These are phyloP conservation scores for Vulpes vulpes DNA, from an alignment of 2,113 vertebrate species.

Conservation along the genomic window DNA sequence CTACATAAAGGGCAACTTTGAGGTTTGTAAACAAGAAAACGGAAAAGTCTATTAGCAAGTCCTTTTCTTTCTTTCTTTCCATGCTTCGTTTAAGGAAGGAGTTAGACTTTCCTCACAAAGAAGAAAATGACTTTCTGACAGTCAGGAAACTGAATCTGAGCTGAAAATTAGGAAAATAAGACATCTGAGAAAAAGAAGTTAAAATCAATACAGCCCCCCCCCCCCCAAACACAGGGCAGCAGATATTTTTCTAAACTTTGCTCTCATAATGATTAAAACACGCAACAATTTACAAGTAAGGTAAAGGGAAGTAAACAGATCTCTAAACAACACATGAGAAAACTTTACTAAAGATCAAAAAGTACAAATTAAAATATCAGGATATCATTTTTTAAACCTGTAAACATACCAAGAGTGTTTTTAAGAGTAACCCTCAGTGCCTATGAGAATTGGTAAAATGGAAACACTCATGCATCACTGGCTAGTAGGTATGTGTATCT, in stretches of 20 bases:
- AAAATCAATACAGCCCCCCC: not conserved
- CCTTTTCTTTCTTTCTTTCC: slow-evolving; percentile 8
- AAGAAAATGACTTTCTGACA: slow-evolving; percentile 36
- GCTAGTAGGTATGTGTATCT: not conserved
- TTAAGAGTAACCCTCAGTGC: not conserved
- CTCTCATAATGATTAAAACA: slow-evolving; percentile 20
- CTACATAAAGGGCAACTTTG: not conserved
- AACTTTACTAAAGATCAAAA: slow-evolving; percentile 49
- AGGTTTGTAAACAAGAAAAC: slow-evolving; percentile 20
- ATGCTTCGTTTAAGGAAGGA: not conserved
- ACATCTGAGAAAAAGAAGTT: slow-evolving; percentile 2
- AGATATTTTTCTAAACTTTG: slow-evolving; percentile 33
- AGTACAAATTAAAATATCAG: slow-evolving; percentile 39
- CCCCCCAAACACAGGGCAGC: not conserved
- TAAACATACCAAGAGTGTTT: not conserved
- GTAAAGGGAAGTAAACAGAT: slow-evolving; percentile 52
- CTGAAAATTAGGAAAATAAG: slow-evolving; percentile 36
- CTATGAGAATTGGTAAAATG: not conserved
- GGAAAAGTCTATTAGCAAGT: not conserved
- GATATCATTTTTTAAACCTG: not conserved
- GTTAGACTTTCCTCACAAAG: slow-evolving; percentile 27
- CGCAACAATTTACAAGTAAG: not conserved
- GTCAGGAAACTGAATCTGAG: not conserved
- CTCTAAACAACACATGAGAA: slow-evolving; percentile 13
- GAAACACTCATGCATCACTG: not conserved